Evolutionary conservation across 2,113 vertebrate species (phyloP).

Genomic region (Lasiurus borealis): DNA sequence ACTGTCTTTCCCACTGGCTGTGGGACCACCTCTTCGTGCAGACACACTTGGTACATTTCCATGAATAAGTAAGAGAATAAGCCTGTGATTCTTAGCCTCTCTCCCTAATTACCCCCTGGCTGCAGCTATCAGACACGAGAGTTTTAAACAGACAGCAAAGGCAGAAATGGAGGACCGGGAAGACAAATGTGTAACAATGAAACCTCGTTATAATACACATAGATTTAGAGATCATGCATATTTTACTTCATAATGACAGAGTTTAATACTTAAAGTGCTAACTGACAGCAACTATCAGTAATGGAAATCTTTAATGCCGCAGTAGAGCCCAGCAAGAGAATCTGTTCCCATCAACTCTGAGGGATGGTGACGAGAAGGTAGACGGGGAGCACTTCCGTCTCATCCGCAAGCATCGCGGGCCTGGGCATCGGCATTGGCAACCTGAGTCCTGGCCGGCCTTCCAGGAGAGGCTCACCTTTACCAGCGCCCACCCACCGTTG

Average conservation of each 20-base stretch:
- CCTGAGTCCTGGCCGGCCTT: not conserved
- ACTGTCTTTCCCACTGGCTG: constrained; percentile 44
- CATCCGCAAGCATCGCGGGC: not conserved
- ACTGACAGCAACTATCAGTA: constrained; percentile 73
- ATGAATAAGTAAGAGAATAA: constrained; percentile 67
- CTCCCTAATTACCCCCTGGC: constrained; percentile 80
- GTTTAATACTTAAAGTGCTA: constrained; percentile 74
- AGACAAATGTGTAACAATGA: constrained; percentile 80
- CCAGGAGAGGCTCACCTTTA: not conserved
- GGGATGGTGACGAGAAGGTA: not conserved
- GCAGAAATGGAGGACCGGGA: constrained; percentile 54
- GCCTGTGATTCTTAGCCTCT: constrained; percentile 61
- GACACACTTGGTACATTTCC: constrained; percentile 69
- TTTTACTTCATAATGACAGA: constrained; percentile 80
- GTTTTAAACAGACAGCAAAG: constrained; percentile 72
- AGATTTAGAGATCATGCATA: constrained; percentile 80
- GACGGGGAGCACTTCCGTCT: not conserved
- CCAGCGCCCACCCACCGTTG: not conserved
- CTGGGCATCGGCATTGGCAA: not conserved
- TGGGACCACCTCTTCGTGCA: constrained; percentile 27
- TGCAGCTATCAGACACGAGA: constrained; percentile 69
- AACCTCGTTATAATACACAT: constrained; percentile 76
- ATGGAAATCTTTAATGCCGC: constrained; percentile 76
- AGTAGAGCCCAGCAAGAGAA: constrained; percentile 38
- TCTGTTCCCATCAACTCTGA: constrained; percentile 32